A percentile compares a stretch with the other conserved stretches of the same genome.
These are phyloP conservation scores for Mimas tiliae DNA, from an alignment of 2,888 invertebrate genomes.

Conservation along the genomic window DNA sequence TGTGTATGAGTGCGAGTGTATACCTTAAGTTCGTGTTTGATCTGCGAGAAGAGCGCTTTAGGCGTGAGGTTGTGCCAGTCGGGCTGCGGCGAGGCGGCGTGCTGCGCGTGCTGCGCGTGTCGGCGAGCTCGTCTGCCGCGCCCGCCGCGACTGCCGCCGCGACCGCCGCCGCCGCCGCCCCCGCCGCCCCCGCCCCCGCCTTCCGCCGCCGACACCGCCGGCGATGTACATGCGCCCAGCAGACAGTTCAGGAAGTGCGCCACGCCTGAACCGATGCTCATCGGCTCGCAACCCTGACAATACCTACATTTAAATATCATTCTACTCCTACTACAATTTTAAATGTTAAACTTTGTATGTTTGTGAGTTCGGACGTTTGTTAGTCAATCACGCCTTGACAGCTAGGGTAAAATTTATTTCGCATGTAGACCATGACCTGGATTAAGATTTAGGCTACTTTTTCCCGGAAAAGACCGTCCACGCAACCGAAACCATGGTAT, in stretches of 20 bases:
- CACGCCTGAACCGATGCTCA: constrained; percentile 95
- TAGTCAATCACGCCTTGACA: too few relatives aligned
- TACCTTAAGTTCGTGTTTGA: constrained; percentile 90
- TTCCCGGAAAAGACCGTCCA: too few relatives aligned
- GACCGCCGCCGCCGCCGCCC: constrained; percentile 72
- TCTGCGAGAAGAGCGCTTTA: constrained; percentile 94
- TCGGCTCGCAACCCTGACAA: constrained; percentile 91
- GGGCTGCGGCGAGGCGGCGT: constrained; percentile 58
- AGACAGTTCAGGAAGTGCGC: constrained; percentile 99
- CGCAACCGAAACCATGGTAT: too few relatives aligned
- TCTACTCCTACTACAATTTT: too few relatives aligned
- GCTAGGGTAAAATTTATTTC: too few relatives aligned
- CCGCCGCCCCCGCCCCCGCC: constrained; percentile 83
- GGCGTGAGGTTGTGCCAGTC: constrained; percentile 95
- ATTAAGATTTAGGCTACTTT: too few relatives aligned
- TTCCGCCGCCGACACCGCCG: constrained; percentile 69
- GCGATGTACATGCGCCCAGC: constrained; percentile 89
- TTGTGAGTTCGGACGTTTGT: too few relatives aligned
- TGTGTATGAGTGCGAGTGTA: too few relatives aligned
- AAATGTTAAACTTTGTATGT: too few relatives aligned
- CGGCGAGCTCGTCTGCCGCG: constrained; percentile 56
- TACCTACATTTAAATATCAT: background rate
- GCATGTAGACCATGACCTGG: too few relatives aligned
- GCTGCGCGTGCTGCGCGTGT: constrained; percentile 43
- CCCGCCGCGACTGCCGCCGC: constrained; percentile 57